These are phyloP conservation scores for Phalanger gymnotis DNA, from an alignment of 2,797 vertebrate genomes.

Conservation along the genomic window DNA sequence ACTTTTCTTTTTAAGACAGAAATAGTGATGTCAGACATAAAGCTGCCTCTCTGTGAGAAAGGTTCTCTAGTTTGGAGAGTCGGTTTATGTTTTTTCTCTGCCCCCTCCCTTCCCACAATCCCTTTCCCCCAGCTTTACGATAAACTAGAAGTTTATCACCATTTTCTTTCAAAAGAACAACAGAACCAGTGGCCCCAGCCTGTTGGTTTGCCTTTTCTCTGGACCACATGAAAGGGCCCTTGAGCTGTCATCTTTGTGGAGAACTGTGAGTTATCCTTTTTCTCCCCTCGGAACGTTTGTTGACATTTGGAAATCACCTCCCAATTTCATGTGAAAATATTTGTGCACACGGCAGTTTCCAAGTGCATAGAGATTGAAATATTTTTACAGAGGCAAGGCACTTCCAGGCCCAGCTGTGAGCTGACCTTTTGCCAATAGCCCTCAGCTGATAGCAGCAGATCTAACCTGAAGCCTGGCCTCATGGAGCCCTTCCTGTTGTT, in stretches of 20 bases:
- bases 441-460: conserved; percentile 54
- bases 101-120: background rate
- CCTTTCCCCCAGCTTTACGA: background rate
- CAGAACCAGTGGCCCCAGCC: rapidly evolving
- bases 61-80: background rate
- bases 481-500: background rate
- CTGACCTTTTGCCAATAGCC: background rate
- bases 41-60: background rate
- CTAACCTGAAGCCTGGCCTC: background rate
- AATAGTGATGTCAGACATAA: background rate
- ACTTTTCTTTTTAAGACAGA: background rate
- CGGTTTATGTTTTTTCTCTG: background rate
- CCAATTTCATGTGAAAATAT: conserved; percentile 53
- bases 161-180: background rate
- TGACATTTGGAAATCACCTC: background rate
- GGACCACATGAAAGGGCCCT: background rate
- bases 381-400: background rate
- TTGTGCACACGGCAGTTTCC: background rate
- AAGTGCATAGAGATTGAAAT: background rate
- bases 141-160: background rate
- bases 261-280: background rate
- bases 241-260: background rate
- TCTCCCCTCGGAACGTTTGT: background rate
- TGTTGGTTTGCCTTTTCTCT: background rate
- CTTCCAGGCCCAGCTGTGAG: background rate